phyloP scores from a whole-genome alignment of 1,140 invertebrate species.

The Parapsyche elsis region DNA sequence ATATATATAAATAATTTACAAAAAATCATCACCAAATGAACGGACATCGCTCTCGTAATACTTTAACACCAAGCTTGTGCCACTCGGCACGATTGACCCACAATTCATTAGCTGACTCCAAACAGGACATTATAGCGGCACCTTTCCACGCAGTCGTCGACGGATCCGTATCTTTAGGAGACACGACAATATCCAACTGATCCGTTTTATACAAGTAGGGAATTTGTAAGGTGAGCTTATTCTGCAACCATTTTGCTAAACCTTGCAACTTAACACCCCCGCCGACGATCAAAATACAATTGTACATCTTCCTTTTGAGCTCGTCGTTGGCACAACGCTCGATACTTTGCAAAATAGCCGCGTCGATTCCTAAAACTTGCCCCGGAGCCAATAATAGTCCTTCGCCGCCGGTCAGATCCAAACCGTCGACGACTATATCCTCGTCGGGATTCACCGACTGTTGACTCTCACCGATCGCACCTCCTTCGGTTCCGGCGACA shows the following conservation, averaged over 20 bases:
- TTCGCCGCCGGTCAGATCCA: constrained; percentile 70
- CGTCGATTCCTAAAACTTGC: constrained; percentile 87
- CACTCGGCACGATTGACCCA: constrained; percentile 92
- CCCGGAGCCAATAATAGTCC: constrained; percentile 77
- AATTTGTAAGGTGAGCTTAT: constrained; percentile 85
- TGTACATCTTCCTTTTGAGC: constrained; percentile 94
- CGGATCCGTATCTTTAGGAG: constrained; percentile 91
- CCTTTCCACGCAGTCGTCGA: constrained; percentile 93
- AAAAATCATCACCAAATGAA: constrained; percentile 76
- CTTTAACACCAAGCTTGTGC: constrained; percentile 84
- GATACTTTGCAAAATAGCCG: constrained; percentile 91
- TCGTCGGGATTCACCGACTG: constrained; percentile 72
- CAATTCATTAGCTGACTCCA: constrained; percentile 92
- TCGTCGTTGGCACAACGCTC: constrained; percentile 90
- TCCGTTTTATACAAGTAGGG: constrained; percentile 82
- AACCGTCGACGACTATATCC: constrained; percentile 83
- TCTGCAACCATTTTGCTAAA: constrained; percentile 88
- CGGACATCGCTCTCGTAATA: constrained; percentile 87
- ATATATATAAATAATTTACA: background rate
- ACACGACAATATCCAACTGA: constrained; percentile 84
- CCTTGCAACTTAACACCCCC: constrained; percentile 91
- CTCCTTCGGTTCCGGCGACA: constrained; percentile 74
- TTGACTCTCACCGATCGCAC: constrained; percentile 65
- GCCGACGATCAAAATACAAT: constrained; percentile 90
- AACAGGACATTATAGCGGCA: constrained; percentile 89